Base-by-base conservation (phyloP, 2,888 invertebrate species). In the Asteroscopus sphinx region DNA sequence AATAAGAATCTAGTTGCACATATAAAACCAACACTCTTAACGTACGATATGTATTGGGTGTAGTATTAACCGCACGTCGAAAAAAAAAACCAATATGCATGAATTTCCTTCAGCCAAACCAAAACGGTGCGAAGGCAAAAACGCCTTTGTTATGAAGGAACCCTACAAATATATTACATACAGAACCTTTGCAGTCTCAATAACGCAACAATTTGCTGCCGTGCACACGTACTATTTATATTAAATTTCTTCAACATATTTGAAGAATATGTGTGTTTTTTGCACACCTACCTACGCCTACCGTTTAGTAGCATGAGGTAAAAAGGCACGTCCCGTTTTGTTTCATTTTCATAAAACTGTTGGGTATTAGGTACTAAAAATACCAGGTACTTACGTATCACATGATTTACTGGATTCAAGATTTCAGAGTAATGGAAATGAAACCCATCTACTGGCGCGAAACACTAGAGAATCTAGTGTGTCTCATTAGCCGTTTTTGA, bases 141-240 rank as follows among this genome's bases (percentile, higher is more conserved):
- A 42, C 15, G 11, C 1, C 8, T 1, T 5, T 1, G n/a, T 58
- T 39, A 33, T 12, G n/a, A 41, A 4, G 9, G 2, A 25, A 13
- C 2, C 21, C 8, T 9, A 26, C 7, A 11, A 39, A 35, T n/a
- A 39, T 0, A 33, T 39, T 16, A 2, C 17, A 26, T 7, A 30
- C 15, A 30, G 17, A 35, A 68, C 33, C 26, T 39, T 47, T 33
- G 45, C 32, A 44, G 28, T 15, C n/a, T 1, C 2, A 48, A 51
- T 51, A 66, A 32, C 45, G 25, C 25, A 40, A 13, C 15, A 9
- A 39, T 45, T 44, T 44, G n/a, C 33, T 17, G 9, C 47, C 36
- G 25, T 49, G 44, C 49, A 6, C 76, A 75, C 68, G 68, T 73
- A 36, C 47, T 61, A 54, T 52, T 63, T 73, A 53, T 73, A 73